Evolutionary conservation across 2,888 invertebrate genomes (phyloP), one percentile per base, ranked within the genome.

Genomic region (Coenonympha arcania): DNA sequence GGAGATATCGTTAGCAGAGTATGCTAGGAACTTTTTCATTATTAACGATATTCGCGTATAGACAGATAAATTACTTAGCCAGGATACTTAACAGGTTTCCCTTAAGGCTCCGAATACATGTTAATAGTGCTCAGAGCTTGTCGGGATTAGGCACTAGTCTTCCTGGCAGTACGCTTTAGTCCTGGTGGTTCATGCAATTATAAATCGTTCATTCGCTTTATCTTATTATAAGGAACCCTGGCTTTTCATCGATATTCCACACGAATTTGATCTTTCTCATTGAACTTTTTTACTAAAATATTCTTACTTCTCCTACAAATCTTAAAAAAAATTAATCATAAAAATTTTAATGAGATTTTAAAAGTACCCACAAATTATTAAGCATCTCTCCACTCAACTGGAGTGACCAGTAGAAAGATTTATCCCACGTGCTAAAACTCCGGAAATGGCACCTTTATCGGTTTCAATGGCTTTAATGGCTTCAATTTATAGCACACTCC

Each of bases 11-110:
- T n/a, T n/a, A n/a, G n/a, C n/a, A n/a, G n/a, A n/a, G n/a, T n/a
- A n/a, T n/a, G n/a, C n/a, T n/a, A n/a, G n/a, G n/a, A n/a, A 30
- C 22, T 20, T 20, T 22, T 20, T 20, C 37, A 11, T 20, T n/a
- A 20, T 22, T 37, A 8, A 8, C 8, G 13, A 18, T 34, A 70
- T 73, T 68, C 64, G 64, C 67, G 71, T 63, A 73, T 72, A 71
- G 65, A 66, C 62, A 58, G 66, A 66, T 69, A 61, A 62, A 68
- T 70, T 65, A 65, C 61, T 55, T 52, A 43, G 48, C 45, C 34
- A 41, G 37, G 52, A 53, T 57, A 57, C 57, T 60, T 56, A 55
- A 57, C 55, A 58, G 61, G 62, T 58, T 63, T 55, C 54, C 26
- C 33, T 46, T 55, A 31, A 55, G 39, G 55, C 42, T 24, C 45